Evolutionary conservation across 37 sponge, comb jelly and placozoan genomes (phyloP).

Genomic region (Beroe forskalii): DNA sequence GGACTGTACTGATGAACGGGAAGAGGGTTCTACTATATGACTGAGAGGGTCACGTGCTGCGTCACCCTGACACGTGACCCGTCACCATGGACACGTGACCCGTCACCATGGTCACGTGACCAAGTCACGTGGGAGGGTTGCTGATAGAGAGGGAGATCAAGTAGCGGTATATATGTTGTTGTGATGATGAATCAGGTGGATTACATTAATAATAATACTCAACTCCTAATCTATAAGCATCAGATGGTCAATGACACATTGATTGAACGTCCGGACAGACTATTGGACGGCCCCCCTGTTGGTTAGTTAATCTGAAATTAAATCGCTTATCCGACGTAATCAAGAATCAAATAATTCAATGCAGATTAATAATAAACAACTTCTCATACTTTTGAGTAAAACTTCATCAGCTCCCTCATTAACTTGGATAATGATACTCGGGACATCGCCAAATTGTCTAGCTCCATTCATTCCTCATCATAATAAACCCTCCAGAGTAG

Average conservation of each 20-base stretch:
- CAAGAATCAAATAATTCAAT: slow-evolving; percentile 38
- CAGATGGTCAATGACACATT: slow-evolving; percentile 54
- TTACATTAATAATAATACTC: not conserved
- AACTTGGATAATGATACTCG: no score
- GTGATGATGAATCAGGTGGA: not conserved
- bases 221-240: no score
- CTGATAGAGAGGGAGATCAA: not conserved
- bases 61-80: not conserved
- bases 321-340: not conserved
- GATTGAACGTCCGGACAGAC: slow-evolving; percentile 5
- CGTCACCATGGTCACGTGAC: not conserved
- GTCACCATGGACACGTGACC: not conserved
- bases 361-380: slow-evolving; percentile 52
- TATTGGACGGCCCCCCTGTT: not conserved
- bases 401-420: no score
- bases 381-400: no score
- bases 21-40: not conserved
- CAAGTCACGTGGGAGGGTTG: not conserved
- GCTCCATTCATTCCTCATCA: no score
- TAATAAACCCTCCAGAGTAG: no score
- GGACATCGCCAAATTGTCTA: no score
- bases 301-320: slow-evolving; percentile 44
- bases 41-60: not conserved
- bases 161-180: not conserved
- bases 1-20: not conserved